Base-by-base conservation (phyloP, 2,797 vertebrate genomes). In the Silurus aristotelis region DNA sequence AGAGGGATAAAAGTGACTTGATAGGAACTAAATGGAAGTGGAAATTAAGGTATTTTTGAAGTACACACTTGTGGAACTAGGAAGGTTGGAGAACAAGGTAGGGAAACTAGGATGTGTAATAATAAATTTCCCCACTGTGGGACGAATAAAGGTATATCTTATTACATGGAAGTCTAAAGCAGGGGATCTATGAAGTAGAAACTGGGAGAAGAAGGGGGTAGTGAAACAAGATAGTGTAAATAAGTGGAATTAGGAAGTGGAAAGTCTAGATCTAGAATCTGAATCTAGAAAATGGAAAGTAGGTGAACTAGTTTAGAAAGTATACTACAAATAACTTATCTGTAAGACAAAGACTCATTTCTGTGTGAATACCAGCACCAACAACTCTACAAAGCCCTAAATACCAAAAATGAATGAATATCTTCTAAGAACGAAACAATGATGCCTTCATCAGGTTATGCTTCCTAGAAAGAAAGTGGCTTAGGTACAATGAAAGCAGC, bases 371-470 rank as follows among this genome's bases (percentile, higher is more conserved):
- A 27, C 25, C 46, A 43, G 77, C 38, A 79, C 31, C 56, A 85
- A 12, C 52, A 38, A 19, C 63, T 38, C 31, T 52, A 20, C 71
- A 12, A 3, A 22, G 20, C 3, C 78, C 25, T 43, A 46, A 12
- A 55, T 66, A 43, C 1, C 17, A 13, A 31, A 3, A 31, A 2
- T 7, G 14, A 80, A 66, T 15, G 3, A 79, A 72, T 63, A 56
- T 17, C 2, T 80, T n/a, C 14, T 14, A 15, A 19, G 22, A n/a
- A 43, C 1, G 0, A 66, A 52, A 68, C 60, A 80, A 83, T 76
- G 75, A 64, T 48, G 43, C 80, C 22, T 87, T 64, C n/a, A 77
- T 55, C n/a, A 25, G 14, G 20, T 20, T 77, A 9, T 22, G 43
- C 7, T 64, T 82, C 68, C 46, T 15, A 67, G 70, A 67, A 19